Base-by-base conservation (phyloP, 2,113 vertebrate species). In the Macrotus californicus region DNA sequence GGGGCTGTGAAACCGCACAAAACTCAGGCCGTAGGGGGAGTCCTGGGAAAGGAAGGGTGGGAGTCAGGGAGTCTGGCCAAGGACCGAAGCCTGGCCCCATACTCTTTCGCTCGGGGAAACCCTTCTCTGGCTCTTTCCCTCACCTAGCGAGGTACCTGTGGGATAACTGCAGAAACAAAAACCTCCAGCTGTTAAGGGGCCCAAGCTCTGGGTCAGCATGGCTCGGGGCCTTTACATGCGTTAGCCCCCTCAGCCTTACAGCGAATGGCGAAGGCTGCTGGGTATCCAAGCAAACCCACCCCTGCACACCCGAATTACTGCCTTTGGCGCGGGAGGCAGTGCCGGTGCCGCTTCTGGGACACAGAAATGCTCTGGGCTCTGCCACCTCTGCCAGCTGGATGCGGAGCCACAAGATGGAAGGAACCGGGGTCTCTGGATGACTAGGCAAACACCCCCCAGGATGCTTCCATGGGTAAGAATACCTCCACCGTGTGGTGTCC, bases 1-100 rank as follows among this genome's bases (percentile, higher is more conserved):
- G 22, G 99, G 98, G 1, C 99, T 99, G 94, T 99, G 98, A 94
- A 99, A 98, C 93, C 98, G 99, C 13, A 99, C 97, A 93, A 99
- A 99, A 52, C 99, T 98, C 80, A 99, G 96, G 56, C 99, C 99
- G 3, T 99, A 99, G 0, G 99, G 98, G 36, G 99, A 97, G 88
- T 98, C 99, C 99, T 99, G 73, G 26, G 46, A 84, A 85, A 22
- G 73, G 16, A 84, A 26, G 4, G 9, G 36, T 34, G 34, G 36
- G 21, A 2, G 15, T 94, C 82, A 83, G 84, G 64, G 46, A 34
- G 6, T 54, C 41, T 34, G 54, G 64, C 34, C 43, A 69, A 86
- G 77, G 79, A 72, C 82, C 31, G 22, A 59, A 50, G 19, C 34
- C 22, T 12, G 36, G 82, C 4, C 21, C 46, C 10, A 50, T 46